Base-by-base conservation (phyloP, 1,140 invertebrate genomes). In the Capitella teleta region DNA sequence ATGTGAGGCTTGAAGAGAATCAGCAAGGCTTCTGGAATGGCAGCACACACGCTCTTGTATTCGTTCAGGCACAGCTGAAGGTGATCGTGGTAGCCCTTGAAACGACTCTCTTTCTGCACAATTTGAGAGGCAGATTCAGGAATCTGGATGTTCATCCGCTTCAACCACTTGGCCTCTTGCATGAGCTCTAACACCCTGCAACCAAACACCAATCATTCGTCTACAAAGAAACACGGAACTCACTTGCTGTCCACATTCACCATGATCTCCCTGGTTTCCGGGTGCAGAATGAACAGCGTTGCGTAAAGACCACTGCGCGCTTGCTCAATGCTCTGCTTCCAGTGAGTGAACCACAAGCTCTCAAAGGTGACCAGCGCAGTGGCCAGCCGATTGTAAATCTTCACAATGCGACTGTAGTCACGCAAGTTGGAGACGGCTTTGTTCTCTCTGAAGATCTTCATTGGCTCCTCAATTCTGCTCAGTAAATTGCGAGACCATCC, bases 401-500 rank as follows among this genome's bases (percentile, higher is more conserved):
- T 59, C 0, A 67, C 62, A 16, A 68, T 63, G 12, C 61, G 52
- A 5, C 59, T 57, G 56, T 64, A 73, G 44, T 70, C 66, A 47
- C 58, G 51, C 6, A 68, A 49, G 25, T 60, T 57, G 19, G 62
- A 62, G 23, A 72, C 61, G 14, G 60, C 59, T 49, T 62, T 51
- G 51, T 24, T 72, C 21, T 59, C 60, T 47, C 67, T 66, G 59
- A 74, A 73, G 5, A 86, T 80, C 56, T 67, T 72, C 68, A 77
- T 77, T 19, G 74, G 73, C 16, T 61, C 57, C 56, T 75, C 74
- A 45, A 77, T 73, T 44, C 71, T 71, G 52, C 70, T 61, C 54
- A 74, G 72, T 19, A 77, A 59, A 52, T 74, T 72, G 34, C 75
- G 59, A 14, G 72, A 66, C 75, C 75, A 77, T 24, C 65, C 63